Evolutionary conservation across 2,113 vertebrate genomes (phyloP).

Genomic region (Sinocyclocheilus grahami): DNA sequence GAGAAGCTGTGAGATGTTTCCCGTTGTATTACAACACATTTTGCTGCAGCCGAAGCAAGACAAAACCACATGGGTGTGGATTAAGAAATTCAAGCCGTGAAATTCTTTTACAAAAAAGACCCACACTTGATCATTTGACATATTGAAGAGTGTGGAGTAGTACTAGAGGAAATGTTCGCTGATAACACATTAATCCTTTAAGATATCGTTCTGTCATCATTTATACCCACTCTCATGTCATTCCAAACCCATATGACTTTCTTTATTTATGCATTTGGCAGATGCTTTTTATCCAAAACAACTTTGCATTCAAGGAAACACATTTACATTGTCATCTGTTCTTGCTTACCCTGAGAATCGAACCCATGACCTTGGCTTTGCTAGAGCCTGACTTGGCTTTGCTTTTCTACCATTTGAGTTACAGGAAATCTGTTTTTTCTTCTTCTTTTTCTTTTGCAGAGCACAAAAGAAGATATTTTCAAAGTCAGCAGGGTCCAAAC

Average conservation of each 20-base stretch:
- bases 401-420: neutral
- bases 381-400: neutral
- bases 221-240: neutral
- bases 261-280: neutral
- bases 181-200: neutral
- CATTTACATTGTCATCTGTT: neutral
- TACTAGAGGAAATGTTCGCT: neutral
- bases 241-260: neutral
- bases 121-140: neutral
- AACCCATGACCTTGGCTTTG: neutral
- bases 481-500: neutral
- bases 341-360: neutral
- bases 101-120: neutral
- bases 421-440: neutral
- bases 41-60: slow-evolving; percentile 1
- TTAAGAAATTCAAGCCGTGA: neutral
- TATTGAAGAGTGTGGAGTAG: neutral
- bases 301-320: neutral
- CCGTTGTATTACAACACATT: slow-evolving; percentile 44
- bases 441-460: neutral
- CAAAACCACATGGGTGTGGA: slow-evolving; percentile 11
- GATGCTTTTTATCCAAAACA: neutral
- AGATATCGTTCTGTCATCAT: neutral
- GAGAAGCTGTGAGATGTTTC: slow-evolving; percentile 36
- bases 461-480: neutral